Conservation (phyloP, 2,797 vertebrate species). For the Dromococcyx pavoninus region DNA sequence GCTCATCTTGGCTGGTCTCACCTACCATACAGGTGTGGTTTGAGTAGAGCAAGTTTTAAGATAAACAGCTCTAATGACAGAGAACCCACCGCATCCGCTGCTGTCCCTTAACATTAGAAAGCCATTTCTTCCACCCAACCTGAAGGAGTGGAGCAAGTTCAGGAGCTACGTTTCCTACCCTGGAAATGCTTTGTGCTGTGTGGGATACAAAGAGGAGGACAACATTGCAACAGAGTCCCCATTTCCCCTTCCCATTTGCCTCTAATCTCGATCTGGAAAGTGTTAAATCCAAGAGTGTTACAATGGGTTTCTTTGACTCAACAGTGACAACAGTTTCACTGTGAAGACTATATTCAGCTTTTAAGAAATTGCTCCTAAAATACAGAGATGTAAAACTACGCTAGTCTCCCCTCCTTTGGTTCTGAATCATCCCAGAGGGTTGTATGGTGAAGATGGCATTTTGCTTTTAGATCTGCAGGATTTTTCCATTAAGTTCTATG, state of each 20-base stretch:
- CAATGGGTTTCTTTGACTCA: background rate
- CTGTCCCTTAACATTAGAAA: background rate
- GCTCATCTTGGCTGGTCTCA: background rate
- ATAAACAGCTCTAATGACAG: background rate
- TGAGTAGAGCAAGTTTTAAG: background rate
- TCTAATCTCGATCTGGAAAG: background rate
- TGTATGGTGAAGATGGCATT: background rate
- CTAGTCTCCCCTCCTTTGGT: constrained; percentile 3
- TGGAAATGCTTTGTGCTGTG: background rate
- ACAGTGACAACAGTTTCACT: background rate
- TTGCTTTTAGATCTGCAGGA: constrained; percentile 24
- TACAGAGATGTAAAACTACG: background rate
- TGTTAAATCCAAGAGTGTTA: background rate
- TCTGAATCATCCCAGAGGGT: constrained; percentile 29
- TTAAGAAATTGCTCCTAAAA: constrained; percentile 32
- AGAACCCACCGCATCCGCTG: background rate
- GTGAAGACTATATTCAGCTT: constrained; percentile 3
- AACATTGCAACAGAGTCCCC: background rate
- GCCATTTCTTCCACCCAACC: background rate
- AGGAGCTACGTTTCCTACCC: background rate
- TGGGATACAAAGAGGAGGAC: background rate
- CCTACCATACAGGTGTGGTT: background rate
- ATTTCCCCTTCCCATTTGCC: background rate
- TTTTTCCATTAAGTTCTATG: constrained; percentile 24
- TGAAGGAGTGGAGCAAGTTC: background rate